Conservation (phyloP, 1,140 invertebrate species). For the Brachionus paranguensis region DNA sequence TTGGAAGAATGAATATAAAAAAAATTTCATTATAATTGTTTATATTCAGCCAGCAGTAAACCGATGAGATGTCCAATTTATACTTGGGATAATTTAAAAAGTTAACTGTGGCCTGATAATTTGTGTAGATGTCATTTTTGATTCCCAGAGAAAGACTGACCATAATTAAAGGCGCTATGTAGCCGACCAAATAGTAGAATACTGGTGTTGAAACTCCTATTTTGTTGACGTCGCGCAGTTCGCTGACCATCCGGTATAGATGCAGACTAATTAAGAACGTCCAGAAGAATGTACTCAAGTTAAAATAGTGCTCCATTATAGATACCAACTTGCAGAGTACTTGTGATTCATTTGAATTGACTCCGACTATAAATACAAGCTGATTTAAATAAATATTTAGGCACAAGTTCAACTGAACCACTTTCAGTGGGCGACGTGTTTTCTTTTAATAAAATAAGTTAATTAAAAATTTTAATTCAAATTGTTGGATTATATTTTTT, state of each 20-base stretch:
- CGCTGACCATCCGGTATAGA: slow-evolving; percentile 84
- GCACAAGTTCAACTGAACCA: slow-evolving; percentile 85
- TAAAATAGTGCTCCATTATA: slow-evolving; percentile 84
- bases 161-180: slow-evolving; percentile 59
- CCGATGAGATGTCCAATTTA: not conserved
- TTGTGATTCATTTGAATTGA: slow-evolving; percentile 58
- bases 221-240: slow-evolving; percentile 90
- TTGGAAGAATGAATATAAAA: not conserved
- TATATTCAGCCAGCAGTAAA: slow-evolving; percentile 33
- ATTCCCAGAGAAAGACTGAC: slow-evolving; percentile 15
- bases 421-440: slow-evolving; percentile 67
- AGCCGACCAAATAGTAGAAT: slow-evolving; percentile 88
- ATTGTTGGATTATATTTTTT: too few species aligned
- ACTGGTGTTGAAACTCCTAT: slow-evolving; percentile 69
- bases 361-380: slow-evolving; percentile 67
- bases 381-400: slow-evolving; percentile 78
- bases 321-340: slow-evolving; percentile 75
- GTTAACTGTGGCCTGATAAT: slow-evolving; percentile 4
- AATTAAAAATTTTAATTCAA: not conserved
- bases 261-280: slow-evolving; percentile 83
- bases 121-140: slow-evolving; percentile 37
- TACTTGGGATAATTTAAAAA: slow-evolving; percentile 33
- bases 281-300: slow-evolving; percentile 81
- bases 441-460: slow-evolving; percentile 60
- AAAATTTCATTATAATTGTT: slow-evolving; percentile 12